Evolutionary conservation across 2,888 invertebrate species (phyloP).

Genomic region (Clanis bilineata): DNA sequence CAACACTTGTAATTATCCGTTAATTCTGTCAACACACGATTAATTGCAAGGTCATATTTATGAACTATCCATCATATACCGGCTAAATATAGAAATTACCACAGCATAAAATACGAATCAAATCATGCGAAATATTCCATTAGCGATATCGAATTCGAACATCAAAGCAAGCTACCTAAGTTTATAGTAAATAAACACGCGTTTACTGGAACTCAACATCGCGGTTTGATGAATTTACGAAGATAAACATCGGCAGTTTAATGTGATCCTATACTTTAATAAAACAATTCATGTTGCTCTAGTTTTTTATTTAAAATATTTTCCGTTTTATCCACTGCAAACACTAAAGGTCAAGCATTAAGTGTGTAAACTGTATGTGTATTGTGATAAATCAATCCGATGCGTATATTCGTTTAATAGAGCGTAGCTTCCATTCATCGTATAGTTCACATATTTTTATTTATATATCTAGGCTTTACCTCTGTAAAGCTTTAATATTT

Average conservation of each 20-base stretch:
- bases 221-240: not conserved
- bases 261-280: not conserved
- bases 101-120: slow-evolving; percentile 9
- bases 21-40: slow-evolving; percentile 48
- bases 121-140: not conserved
- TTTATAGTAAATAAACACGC: not conserved
- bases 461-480: not conserved
- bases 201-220: not conserved
- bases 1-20: slow-evolving; percentile 26
- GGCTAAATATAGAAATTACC: slow-evolving; percentile 22
- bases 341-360: not conserved
- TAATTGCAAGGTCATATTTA: slow-evolving; percentile 48
- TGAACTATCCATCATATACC: slow-evolving; percentile 18
- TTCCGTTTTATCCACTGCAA: not conserved
- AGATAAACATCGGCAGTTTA: not conserved
- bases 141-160: not conserved
- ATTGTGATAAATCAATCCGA: not conserved
- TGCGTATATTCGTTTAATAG: not conserved
- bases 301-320: not conserved
- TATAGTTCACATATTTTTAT: not conserved
- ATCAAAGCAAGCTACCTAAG: not conserved
- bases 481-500: too few species aligned
- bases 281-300: not conserved
- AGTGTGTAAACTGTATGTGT: not conserved
- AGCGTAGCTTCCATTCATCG: not conserved